Conservation (phyloP, 2,797 vertebrate genomes). For the Clarias pachynema region DNA sequence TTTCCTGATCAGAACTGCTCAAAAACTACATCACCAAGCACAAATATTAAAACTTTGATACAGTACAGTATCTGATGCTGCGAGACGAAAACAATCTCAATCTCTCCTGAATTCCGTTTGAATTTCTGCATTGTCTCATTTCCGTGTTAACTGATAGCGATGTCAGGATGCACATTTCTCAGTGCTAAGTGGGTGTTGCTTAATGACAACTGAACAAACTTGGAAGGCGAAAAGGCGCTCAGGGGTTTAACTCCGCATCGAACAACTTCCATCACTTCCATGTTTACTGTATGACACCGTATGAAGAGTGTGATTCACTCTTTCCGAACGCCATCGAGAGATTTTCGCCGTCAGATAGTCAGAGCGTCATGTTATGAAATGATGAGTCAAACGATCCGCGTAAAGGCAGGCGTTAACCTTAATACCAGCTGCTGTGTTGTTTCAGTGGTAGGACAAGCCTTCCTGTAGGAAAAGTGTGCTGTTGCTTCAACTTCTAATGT, state of each 20-base stretch:
- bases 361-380: background rate
- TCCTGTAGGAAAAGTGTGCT: conserved; percentile 36
- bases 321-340: background rate
- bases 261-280: background rate
- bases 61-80: conserved; percentile 6
- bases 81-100: conserved; percentile 14
- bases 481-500: conserved; percentile 31
- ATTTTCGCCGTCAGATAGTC: background rate
- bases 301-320: background rate
- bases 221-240: background rate
- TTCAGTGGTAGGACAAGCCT: conserved; percentile 40
- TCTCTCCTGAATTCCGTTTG: conserved; percentile 61
- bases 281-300: too few species aligned
- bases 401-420: conserved; percentile 6
- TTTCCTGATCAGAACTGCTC: background rate
- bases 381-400: conserved; percentile 14
- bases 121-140: conserved; percentile 64
- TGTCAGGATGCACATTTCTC: conserved; percentile 58
- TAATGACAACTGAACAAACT: background rate
- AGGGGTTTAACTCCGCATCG: background rate
- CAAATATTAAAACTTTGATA: background rate
- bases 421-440: conserved; percentile 35
- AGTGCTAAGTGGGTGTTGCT: background rate
- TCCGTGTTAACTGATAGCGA: conserved; percentile 65
- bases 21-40: background rate